Evolutionary conservation across 1,140 invertebrate genomes (phyloP).

Genomic region (Brevipalpus yothersi): DNA sequence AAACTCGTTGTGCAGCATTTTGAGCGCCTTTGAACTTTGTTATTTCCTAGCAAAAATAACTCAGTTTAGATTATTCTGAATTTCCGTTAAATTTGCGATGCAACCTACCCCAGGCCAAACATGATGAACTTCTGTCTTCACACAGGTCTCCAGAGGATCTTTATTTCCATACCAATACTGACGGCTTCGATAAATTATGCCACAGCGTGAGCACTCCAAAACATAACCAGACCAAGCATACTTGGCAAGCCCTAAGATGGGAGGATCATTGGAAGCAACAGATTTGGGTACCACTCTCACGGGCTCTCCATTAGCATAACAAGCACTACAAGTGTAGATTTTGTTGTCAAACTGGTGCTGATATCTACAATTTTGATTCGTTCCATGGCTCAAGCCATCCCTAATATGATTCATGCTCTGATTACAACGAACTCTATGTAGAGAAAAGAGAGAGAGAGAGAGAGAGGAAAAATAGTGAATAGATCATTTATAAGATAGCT

Average conservation of each 20-base stretch:
- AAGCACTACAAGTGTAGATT: constrained; percentile 37
- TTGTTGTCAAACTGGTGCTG: constrained; percentile 54
- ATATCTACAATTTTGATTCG: constrained; percentile 32
- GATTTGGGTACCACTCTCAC: constrained; percentile 34
- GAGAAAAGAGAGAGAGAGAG: constrained; percentile 1
- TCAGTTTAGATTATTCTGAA: background rate
- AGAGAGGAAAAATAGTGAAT: background rate
- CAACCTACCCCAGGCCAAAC: constrained; percentile 43
- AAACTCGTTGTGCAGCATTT: constrained; percentile 43
- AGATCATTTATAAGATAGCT: background rate
- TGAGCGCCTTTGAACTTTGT: constrained; percentile 20
- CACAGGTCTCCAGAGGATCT: constrained; percentile 36
- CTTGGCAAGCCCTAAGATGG: constrained; percentile 42
- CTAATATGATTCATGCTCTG: constrained; percentile 47
- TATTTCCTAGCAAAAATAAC: constrained; percentile 1
- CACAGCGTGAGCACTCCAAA: constrained; percentile 51
- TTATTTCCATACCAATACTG: constrained; percentile 67
- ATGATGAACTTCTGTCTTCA: constrained; percentile 41
- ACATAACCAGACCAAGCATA: constrained; percentile 56
- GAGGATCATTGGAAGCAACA: constrained; percentile 31
- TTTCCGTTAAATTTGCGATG: constrained; percentile 7
- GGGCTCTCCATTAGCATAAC: constrained; percentile 32
- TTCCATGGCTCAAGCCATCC: constrained; percentile 36
- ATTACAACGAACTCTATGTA: constrained; percentile 27
- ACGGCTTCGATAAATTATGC: constrained; percentile 50